Conservation (phyloP, 2,888 invertebrate species). For the Cheilosia variabilis region DNA sequence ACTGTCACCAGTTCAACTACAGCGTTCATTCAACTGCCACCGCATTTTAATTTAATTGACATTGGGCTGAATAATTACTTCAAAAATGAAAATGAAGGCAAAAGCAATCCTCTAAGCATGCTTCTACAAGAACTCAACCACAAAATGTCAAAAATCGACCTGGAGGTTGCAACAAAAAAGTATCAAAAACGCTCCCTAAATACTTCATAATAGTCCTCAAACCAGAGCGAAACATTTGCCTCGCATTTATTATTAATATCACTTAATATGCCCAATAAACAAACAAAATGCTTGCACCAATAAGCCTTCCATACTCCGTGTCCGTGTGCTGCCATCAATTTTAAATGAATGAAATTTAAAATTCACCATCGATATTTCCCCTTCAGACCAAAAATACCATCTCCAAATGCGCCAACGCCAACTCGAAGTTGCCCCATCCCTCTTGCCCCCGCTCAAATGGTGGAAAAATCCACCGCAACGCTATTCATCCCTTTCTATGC, state of each 20-base stretch:
- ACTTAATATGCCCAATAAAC: slow-evolving; percentile 61
- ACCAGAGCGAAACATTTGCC: slow-evolving; percentile 30
- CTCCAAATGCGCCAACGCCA: slow-evolving; percentile 67
- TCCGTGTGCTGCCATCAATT: slow-evolving; percentile 62
- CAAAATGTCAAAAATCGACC: too few species aligned
- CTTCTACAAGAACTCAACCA: too few species aligned
- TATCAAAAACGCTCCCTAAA: background rate
- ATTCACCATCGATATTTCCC: slow-evolving; percentile 74
- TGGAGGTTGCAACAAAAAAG: too few species aligned
- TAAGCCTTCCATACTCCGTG: slow-evolving; percentile 33
- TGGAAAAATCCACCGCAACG: slow-evolving; percentile 20
- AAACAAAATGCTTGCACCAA: slow-evolving; percentile 50
- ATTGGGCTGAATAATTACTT: too few species aligned
- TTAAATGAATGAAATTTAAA: slow-evolving; percentile 75
- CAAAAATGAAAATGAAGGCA: too few species aligned
- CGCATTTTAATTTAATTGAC: too few species aligned
- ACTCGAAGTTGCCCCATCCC: background rate
- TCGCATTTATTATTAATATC: slow-evolving; percentile 57
- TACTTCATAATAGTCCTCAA: slow-evolving; percentile 5
- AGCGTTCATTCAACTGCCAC: too few species aligned
- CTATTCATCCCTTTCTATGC: slow-evolving; percentile 47
- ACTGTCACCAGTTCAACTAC: too few species aligned
- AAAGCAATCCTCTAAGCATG: too few species aligned
- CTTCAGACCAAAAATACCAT: slow-evolving; percentile 54
- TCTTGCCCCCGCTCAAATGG: slow-evolving; percentile 1